Conservation (phyloP, 2,113 vertebrate species). For the Protobothrops flavoviridis region DNA sequence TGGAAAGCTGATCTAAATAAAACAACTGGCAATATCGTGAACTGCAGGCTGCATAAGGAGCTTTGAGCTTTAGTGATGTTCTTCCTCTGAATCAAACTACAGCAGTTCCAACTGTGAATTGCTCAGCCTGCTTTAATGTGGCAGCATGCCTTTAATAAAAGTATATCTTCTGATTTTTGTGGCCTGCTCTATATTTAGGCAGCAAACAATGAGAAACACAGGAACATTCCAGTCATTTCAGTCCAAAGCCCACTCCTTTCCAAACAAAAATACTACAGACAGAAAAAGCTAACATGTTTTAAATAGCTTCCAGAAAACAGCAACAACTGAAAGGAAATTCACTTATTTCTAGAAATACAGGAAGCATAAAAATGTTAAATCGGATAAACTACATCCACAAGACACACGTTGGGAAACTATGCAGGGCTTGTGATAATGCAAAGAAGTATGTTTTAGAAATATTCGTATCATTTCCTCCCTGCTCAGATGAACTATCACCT, state of each 20-base stretch:
- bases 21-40: not conserved
- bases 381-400: conserved; percentile 5
- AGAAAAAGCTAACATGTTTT: conserved; percentile 49
- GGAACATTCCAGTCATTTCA: conserved; percentile 59
- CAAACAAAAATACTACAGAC: conserved; percentile 58
- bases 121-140: conserved; percentile 21
- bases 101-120: conserved; percentile 14
- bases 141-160: conserved; percentile 33
- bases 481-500: not conserved
- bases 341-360: conserved; percentile 48
- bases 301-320: conserved; percentile 44
- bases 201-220: conserved; percentile 59
- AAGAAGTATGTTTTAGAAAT: conserved; percentile 18
- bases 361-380: conserved; percentile 39
- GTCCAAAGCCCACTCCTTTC: conserved; percentile 47
- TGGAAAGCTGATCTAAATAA: not conserved
- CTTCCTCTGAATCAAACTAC: conserved; percentile 8
- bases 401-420: conserved; percentile 24
- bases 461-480: not conserved
- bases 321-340: conserved; percentile 69
- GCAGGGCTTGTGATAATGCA: conserved; percentile 1
- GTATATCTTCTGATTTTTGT: conserved; percentile 32
- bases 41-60: not conserved
- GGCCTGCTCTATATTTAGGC: conserved; percentile 57
- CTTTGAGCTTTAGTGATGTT: conserved; percentile 31